Percentiles rank a stretch among this genome's conserved stretches.
These are phyloP conservation scores for Prosopocoilus inquinatus DNA, from an alignment of 2,888 invertebrate genomes.

Conservation along the genomic window DNA sequence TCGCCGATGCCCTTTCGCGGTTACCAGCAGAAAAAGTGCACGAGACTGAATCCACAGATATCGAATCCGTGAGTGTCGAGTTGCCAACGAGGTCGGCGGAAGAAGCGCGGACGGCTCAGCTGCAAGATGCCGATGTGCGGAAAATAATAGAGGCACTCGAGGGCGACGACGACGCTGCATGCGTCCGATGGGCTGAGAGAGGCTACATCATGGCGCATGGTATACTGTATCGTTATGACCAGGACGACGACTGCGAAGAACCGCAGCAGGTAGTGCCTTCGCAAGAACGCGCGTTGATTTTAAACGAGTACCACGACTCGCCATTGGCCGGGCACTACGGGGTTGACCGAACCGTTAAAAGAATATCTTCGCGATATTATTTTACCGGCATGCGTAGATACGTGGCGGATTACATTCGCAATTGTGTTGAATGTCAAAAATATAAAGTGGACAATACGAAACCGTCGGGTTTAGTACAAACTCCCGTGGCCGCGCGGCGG, in stretches of 20 bases:
- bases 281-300: constrained; percentile 13
- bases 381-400: too few relatives aligned
- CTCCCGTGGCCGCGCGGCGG: constrained; percentile 21
- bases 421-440: constrained; percentile 35
- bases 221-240: too few relatives aligned
- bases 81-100: constrained; percentile 2
- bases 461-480: too few relatives aligned
- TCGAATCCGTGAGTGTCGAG: too few relatives aligned
- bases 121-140: constrained; percentile 22
- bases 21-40: too few relatives aligned
- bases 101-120: constrained; percentile 13
- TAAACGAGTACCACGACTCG: constrained; percentile 32
- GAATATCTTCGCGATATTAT: too few relatives aligned
- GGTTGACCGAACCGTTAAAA: too few relatives aligned
- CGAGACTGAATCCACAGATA: too few relatives aligned
- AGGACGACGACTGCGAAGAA: constrained; percentile 26
- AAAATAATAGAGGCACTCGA: too few relatives aligned
- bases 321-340: too few relatives aligned
- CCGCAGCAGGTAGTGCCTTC: constrained; percentile 31
- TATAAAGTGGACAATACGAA: constrained; percentile 38
- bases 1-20: constrained; percentile 19
- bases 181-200: constrained; percentile 6
- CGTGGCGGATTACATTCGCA: constrained; percentile 29
- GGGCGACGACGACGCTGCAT: background rate
- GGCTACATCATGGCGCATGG: too few relatives aligned